Base-by-base conservation (phyloP, 2,113 vertebrate genomes). In the Pagrus major region DNA sequence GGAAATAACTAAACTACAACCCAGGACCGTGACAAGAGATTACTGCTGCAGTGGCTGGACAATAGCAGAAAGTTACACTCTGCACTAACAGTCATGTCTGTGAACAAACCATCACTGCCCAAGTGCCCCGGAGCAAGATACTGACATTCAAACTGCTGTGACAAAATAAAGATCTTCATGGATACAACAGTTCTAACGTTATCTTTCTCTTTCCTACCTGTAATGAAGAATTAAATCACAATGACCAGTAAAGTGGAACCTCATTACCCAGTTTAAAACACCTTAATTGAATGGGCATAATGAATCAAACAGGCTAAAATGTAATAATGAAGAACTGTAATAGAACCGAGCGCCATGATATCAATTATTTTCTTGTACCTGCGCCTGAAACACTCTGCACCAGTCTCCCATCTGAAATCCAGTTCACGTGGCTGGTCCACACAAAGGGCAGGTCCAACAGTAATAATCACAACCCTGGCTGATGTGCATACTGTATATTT, bases 181-280 rank as follows among this genome's bases (percentile, higher is more conserved):
- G 23, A 33, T 39, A 23, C 3, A 6, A 37, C 21, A 9, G 18
- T 60, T 61, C 37, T 31, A 52, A 60, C 44, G 39, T 58, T 37
- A 51, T 44, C 56, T 29, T 51, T n/a, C 33, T 61, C 20, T 59
- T 39, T 37, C 9, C 6, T 33, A n/a, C n/a, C 25, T 31, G 12
- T 44, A 79, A 75, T 71, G 16, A 82, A 54, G 42, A 54, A 74
- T 82, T 60, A 54, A 65, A 79, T 61, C 18, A 63, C 71, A 86
- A 79, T 68, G 61, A 56, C 49, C 51, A 80, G 9, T 29, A 56
- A 35, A 78, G 35, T 63, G 46, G 71, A 83, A 63, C 25, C 41
- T 73, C 33, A 76, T 80, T 71, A 63, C 66, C 27, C 52, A 76
- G 54, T 59, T 80, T 64, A 33, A 64, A 72, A 71, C 51, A 49